Evolutionary conservation across 2,797 vertebrate species (phyloP).

Genomic region (Emydoidea blandingii): DNA sequence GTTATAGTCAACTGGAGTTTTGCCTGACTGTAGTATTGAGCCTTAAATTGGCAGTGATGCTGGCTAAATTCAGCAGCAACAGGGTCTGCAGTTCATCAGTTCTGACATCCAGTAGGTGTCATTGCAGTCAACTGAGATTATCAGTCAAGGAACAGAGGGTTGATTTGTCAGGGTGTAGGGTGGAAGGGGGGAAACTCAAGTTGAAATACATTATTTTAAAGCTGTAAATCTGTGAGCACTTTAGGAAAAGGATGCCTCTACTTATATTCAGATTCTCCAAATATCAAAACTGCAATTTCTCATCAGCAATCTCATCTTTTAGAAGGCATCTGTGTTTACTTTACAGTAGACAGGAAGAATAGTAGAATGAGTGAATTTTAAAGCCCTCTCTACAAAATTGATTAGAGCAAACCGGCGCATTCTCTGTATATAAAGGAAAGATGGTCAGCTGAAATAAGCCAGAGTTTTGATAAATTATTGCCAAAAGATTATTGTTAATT

Average conservation of each 20-base stretch:
- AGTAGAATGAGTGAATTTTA: slow-evolving; percentile 10
- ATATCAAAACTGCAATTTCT: background rate
- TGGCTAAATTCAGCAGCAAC: slow-evolving; percentile 18
- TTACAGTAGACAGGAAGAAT: slow-evolving; percentile 45
- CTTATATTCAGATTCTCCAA: slow-evolving; percentile 16
- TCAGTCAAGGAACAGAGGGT: slow-evolving; percentile 31
- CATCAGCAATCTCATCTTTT: slow-evolving; percentile 3
- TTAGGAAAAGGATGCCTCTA: background rate
- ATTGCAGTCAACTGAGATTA: slow-evolving; percentile 32
- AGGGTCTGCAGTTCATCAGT: slow-evolving; percentile 28
- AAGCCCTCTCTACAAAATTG: slow-evolving; percentile 34
- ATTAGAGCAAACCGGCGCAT: slow-evolving; percentile 53
- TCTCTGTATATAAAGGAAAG: slow-evolving; percentile 46
- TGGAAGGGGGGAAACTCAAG: background rate
- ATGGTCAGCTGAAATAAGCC: background rate
- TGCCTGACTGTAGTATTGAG: background rate
- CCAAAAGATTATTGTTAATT: slow-evolving; percentile 64
- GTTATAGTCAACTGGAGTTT: background rate
- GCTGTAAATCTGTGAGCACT: background rate
- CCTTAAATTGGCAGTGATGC: background rate
- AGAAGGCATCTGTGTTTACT: slow-evolving; percentile 50
- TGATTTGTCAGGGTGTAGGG: slow-evolving; percentile 31
- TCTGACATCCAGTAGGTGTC: slow-evolving; percentile 50
- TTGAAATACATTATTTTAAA: background rate
- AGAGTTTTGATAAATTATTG: slow-evolving; percentile 46